Evolutionary conservation across 2,888 invertebrate species (phyloP).

Genomic region (Metalampra italica): DNA sequence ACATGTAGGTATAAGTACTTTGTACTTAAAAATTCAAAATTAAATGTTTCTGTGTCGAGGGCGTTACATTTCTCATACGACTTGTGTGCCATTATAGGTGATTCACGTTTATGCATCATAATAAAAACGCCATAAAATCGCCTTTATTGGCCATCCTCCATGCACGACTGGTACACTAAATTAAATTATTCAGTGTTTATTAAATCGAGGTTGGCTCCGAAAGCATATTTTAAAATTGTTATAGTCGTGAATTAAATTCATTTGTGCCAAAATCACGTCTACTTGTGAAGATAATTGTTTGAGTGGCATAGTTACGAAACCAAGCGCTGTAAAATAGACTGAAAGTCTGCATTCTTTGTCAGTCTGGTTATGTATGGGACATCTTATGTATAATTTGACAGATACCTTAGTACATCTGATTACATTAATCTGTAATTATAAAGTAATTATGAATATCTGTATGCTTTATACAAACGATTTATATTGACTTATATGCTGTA

Average conservation of each 20-base stretch:
- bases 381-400: no score
- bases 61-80: slow-evolving; percentile 17
- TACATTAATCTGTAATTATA: no score
- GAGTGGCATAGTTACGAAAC: no score
- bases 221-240: slow-evolving; percentile 61
- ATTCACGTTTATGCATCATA: slow-evolving; percentile 75
- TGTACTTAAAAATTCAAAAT: slow-evolving; percentile 45
- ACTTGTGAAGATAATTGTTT: slow-evolving; percentile 26
- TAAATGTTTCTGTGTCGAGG: slow-evolving; percentile 33
- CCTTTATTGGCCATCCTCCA: slow-evolving; percentile 73
- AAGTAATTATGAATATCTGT: no score
- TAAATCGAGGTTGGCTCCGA: slow-evolving; percentile 69
- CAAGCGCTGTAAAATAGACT: no score
- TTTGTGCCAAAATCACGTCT: slow-evolving; percentile 54
- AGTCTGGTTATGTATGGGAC: no score
- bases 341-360: no score
- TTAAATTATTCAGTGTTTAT: slow-evolving; percentile 74
- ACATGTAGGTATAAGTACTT: no score
- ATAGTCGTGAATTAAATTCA: slow-evolving; percentile 48
- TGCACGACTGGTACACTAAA: slow-evolving; percentile 64
- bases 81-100: slow-evolving; percentile 29
- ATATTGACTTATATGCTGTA: no score
- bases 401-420: no score
- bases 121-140: slow-evolving; percentile 73
- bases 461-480: no score